A percentile compares a stretch with the other conserved stretches of the same genome.
phyloP scores from a whole-genome alignment of 2,113 vertebrate species.

The Takifugu bimaculatus region DNA sequence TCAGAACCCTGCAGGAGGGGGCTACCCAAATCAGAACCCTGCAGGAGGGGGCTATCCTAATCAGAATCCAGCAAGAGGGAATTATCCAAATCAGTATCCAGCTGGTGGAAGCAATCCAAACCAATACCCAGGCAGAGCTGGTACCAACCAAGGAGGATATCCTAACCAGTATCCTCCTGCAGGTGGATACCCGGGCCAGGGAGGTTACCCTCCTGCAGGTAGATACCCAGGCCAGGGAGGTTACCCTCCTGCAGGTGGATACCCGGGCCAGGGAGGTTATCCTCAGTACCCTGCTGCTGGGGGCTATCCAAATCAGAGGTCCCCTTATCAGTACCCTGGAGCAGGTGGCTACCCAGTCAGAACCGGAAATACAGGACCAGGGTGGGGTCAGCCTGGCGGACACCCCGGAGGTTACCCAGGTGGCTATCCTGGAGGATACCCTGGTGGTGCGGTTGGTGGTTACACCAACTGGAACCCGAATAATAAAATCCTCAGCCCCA shows the following conservation, averaged over 20 bases:
- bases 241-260: constrained; percentile 28
- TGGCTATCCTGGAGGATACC: constrained; percentile 39
- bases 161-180: constrained; percentile 48
- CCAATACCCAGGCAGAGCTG: constrained; percentile 25
- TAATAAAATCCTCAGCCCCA: constrained; percentile 74
- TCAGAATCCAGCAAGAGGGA: constrained; percentile 7
- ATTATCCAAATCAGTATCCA: constrained; percentile 12
- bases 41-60: constrained; percentile 28
- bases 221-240: constrained; percentile 7
- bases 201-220: constrained; percentile 23
- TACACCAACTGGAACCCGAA: constrained; percentile 75
- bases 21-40: constrained; percentile 66
- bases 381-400: constrained; percentile 43
- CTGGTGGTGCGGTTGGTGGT: constrained; percentile 52
- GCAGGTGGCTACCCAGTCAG: constrained; percentile 58
- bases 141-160: constrained; percentile 31
- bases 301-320: constrained; percentile 9
- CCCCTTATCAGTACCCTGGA: constrained; percentile 39
- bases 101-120: constrained; percentile 30
- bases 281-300: constrained; percentile 29
- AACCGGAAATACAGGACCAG: constrained; percentile 48
- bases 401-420: constrained; percentile 45
- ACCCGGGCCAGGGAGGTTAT: constrained; percentile 32
- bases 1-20: constrained; percentile 48
- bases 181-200: constrained; percentile 19